Evolutionary conservation across 2,113 vertebrate genomes (phyloP).

Genomic region (Cyprinodon tularosa): DNA sequence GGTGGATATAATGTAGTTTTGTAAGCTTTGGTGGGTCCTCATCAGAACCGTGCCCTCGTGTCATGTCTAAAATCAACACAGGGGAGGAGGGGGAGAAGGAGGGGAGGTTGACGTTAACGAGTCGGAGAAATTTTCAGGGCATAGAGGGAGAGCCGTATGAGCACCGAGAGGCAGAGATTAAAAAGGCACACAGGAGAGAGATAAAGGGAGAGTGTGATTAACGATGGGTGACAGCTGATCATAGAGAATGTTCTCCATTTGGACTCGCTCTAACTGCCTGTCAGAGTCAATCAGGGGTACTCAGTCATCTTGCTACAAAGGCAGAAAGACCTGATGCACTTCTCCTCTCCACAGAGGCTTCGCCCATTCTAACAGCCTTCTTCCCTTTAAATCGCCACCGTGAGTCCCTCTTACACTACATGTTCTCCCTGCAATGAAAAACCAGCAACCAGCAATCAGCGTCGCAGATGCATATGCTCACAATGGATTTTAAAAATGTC

Average conservation of each 20-base stretch:
- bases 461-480: neutral
- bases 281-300: slow-evolving; percentile 73
- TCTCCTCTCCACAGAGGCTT: slow-evolving; percentile 67
- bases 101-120: slow-evolving; percentile 11
- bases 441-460: neutral
- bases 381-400: slow-evolving; percentile 28
- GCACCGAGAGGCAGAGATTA: slow-evolving; percentile 62
- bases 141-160: slow-evolving; percentile 46
- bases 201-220: slow-evolving; percentile 75
- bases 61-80: slow-evolving; percentile 52
- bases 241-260: slow-evolving; percentile 75
- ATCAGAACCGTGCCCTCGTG: slow-evolving; percentile 43
- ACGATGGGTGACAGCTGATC: slow-evolving; percentile 77
- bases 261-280: slow-evolving; percentile 73
- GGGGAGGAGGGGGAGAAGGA: slow-evolving; percentile 17
- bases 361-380: slow-evolving; percentile 53
- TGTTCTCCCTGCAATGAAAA: slow-evolving; percentile 4
- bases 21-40: slow-evolving; percentile 59
- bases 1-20: slow-evolving; percentile 59
- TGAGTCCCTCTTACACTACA: slow-evolving; percentile 32
- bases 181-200: slow-evolving; percentile 59
- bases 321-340: slow-evolving; percentile 65
- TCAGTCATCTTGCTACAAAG: slow-evolving; percentile 77
- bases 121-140: slow-evolving; percentile 45
- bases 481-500: neutral